These are phyloP conservation scores for Lamprotornis superbus DNA, from an alignment of 2,113 vertebrate genomes.

Conservation along the genomic window DNA sequence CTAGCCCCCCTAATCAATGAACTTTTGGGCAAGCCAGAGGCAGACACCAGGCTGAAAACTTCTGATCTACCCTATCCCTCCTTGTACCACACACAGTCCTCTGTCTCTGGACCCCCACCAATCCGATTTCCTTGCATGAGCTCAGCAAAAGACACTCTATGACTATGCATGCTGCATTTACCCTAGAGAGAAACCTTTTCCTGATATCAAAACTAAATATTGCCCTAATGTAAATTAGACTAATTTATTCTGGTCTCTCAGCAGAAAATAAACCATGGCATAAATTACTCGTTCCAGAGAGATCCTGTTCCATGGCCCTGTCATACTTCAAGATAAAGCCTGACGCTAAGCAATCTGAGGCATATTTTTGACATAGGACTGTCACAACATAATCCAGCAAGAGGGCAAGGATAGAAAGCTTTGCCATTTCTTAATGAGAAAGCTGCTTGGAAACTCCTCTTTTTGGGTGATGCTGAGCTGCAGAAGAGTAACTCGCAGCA, in stretches of 20 bases:
- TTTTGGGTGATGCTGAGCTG: background rate
- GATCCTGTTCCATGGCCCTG: background rate
- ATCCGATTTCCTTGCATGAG: background rate
- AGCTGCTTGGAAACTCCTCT: background rate
- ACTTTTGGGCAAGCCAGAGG: background rate
- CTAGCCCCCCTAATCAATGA: background rate
- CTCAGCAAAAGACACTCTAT: background rate
- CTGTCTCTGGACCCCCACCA: background rate
- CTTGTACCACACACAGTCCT: accelerated
- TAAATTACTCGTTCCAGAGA: background rate
- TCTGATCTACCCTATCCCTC: background rate
- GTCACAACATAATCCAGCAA: background rate
- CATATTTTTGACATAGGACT: background rate
- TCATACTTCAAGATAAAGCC: background rate
- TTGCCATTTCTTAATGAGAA: background rate
- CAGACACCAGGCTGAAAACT: background rate
- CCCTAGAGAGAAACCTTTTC: background rate
- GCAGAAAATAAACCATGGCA: background rate
- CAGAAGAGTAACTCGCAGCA: background rate
- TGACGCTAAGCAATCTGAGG: background rate
- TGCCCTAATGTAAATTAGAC: background rate
- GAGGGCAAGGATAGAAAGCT: background rate
- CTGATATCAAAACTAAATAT: background rate
- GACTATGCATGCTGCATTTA: background rate
- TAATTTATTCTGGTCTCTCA: background rate